These are phyloP conservation scores for Lepidurus packardi DNA, from an alignment of 1,140 invertebrate genomes.

Conservation along the genomic window DNA sequence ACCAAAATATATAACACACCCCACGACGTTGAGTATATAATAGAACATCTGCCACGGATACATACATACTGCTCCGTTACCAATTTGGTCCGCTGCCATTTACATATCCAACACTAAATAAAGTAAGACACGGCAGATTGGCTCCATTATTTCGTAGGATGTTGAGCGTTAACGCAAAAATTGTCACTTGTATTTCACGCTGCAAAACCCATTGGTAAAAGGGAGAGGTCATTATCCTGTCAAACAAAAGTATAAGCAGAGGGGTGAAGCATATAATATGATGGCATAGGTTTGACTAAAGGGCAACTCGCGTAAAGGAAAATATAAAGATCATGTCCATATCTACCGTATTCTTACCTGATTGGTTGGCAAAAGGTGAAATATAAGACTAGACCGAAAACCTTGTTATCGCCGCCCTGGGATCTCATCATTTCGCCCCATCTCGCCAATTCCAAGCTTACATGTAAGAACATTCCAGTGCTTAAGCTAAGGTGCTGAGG, in stretches of 20 bases:
- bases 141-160: background rate
- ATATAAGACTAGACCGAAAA: background rate
- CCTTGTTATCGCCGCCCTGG: background rate
- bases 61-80: background rate
- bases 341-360: background rate
- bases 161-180: background rate
- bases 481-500: background rate
- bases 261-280: background rate
- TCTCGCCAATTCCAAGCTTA: background rate
- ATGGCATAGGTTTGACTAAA: background rate
- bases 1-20: background rate
- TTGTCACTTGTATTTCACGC: background rate
- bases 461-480: background rate
- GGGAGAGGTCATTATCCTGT: background rate
- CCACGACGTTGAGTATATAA: background rate
- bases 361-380: background rate
- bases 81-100: background rate
- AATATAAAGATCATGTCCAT: background rate
- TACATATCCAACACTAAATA: background rate
- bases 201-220: background rate
- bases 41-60: constrained; percentile 15
- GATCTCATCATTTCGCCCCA: background rate
- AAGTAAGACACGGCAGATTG: background rate
- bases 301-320: background rate
- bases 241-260: background rate